phyloP scores from a whole-genome alignment of 2,797 vertebrate species.

The Periophthalmus magnuspinnatus region DNA sequence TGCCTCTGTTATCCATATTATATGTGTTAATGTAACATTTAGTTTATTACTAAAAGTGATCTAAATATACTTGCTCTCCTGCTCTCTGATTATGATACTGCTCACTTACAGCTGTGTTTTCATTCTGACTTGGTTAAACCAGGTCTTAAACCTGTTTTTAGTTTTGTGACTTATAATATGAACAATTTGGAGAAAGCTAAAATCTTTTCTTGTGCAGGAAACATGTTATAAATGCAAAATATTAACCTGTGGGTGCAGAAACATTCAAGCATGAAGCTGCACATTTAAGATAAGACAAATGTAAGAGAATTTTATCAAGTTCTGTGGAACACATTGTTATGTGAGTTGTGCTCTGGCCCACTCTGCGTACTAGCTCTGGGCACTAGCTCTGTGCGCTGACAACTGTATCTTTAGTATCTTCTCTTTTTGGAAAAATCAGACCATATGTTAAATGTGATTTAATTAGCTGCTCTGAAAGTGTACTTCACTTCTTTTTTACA shows the following conservation, averaged over 20 bases:
- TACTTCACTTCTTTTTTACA: too few relatives aligned
- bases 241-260: neutral
- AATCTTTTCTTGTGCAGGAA: neutral
- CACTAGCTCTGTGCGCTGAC: neutral
- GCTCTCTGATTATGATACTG: neutral
- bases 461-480: neutral
- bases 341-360: neutral
- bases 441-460: neutral
- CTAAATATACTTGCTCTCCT: neutral
- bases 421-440: neutral
- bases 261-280: neutral
- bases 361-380: too few relatives aligned
- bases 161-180: neutral
- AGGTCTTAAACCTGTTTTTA: too few relatives aligned
- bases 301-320: constrained; percentile 1
- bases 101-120: neutral
- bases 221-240: neutral
- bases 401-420: neutral
- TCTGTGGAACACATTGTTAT: neutral
- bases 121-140: neutral
- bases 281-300: neutral
- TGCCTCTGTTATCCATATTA: constrained; percentile 12
- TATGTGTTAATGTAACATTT: neutral
- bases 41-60: neutral
- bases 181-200: constrained; percentile 9